Evolutionary conservation across 2,113 vertebrate genomes (phyloP).

Genomic region (Tragulus kanchil): DNA sequence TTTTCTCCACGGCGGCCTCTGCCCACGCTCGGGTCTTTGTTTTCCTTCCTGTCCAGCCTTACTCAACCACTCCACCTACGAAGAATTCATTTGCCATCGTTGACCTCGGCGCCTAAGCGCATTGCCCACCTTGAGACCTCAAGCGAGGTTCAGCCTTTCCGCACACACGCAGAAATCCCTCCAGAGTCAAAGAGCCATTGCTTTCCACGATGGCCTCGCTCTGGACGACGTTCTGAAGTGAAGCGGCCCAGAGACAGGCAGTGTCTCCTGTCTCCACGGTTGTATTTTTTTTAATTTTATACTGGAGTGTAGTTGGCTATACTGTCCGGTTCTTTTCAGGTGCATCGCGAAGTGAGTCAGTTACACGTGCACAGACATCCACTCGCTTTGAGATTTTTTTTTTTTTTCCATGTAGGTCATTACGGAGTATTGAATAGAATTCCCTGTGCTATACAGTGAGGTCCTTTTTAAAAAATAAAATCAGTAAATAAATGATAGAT

Average conservation of each 20-base stretch:
- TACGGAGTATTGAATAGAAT: background rate
- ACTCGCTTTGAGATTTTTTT: background rate
- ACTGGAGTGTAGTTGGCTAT: background rate
- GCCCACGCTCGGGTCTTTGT: constrained; percentile 19
- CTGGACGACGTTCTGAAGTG: background rate
- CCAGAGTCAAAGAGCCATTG: constrained; percentile 7
- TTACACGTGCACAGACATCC: background rate
- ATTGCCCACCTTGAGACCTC: background rate
- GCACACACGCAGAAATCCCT: background rate
- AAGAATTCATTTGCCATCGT: constrained; percentile 16
- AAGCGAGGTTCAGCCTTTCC: background rate
- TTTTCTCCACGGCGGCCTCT: background rate
- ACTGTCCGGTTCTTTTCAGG: background rate
- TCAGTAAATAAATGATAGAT: no score
- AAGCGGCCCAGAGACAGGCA: background rate
- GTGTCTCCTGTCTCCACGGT: background rate
- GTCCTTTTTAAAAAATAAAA: background rate
- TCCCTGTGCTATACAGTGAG: background rate
- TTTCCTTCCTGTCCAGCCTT: background rate
- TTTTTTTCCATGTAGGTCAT: background rate
- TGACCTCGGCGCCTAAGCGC: background rate
- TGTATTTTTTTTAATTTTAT: background rate
- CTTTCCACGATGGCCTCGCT: background rate
- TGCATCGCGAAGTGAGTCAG: background rate
- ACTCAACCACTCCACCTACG: no score